phyloP scores from a whole-genome alignment of 2,888 invertebrate genomes.

The Orgyia antiqua region DNA sequence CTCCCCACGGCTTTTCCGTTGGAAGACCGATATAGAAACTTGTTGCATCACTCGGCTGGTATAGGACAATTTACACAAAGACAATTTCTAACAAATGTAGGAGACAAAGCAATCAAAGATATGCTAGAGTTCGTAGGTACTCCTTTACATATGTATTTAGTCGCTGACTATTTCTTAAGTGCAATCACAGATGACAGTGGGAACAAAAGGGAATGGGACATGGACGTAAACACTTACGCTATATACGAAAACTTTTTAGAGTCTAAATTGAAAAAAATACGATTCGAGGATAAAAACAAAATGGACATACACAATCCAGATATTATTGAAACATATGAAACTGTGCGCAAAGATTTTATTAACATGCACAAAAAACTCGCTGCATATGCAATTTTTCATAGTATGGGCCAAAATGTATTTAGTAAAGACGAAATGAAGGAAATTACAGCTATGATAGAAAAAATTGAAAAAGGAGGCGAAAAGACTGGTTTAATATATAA shows the following conservation, averaged over 20 bases:
- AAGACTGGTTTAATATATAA: constrained; percentile 5
- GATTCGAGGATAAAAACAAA: constrained; percentile 11
- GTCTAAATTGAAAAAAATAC: constrained; percentile 9
- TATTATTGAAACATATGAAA: constrained; percentile 3
- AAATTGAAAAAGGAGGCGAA: constrained; percentile 5
- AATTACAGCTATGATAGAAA: constrained; percentile 2
- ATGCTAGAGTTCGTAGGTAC: constrained; percentile 1
- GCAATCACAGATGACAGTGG: constrained; percentile 1
- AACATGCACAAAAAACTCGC: constrained; percentile 8
- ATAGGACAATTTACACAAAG: not conserved
- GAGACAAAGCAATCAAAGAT: not conserved
- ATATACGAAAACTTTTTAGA: constrained; percentile 10
- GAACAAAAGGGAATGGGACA: constrained; percentile 4
- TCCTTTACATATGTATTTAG: constrained; percentile 8
- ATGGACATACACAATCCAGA: constrained; percentile 10
- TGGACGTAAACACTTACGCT: constrained; percentile 6
- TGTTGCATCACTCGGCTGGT: not conserved
- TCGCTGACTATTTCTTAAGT: constrained; percentile 5
- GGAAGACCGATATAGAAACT: not conserved
- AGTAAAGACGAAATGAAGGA: constrained; percentile 2
- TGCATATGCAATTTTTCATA: constrained; percentile 5
- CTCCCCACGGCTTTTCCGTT: constrained; percentile 1
- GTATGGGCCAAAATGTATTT: constrained; percentile 2
- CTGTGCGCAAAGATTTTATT: not conserved
- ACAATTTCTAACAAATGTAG: not conserved